Evolutionary conservation across 2,888 invertebrate genomes (phyloP).

Genomic region (Cerceris ruficornis): DNA sequence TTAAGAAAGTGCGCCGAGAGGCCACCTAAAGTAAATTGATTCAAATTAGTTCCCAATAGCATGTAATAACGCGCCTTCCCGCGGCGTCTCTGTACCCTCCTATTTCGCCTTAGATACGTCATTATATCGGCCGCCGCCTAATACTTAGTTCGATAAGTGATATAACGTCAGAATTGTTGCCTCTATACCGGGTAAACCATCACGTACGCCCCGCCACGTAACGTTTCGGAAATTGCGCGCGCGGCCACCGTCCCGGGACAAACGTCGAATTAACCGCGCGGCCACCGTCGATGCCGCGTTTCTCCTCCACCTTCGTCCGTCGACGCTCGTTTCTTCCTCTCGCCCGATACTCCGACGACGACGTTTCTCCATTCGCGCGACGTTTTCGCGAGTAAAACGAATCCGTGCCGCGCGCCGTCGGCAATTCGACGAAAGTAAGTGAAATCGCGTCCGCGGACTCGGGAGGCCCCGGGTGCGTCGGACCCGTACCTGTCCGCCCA

Average conservation of each 20-base stretch:
- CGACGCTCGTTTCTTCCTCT: background rate
- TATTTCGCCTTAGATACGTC: conserved; percentile 73
- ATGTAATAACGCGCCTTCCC: conserved; percentile 76
- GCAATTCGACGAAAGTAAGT: too few species aligned
- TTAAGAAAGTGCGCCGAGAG: conserved; percentile 66
- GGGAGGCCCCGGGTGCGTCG: too few species aligned
- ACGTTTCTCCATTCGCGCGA: background rate
- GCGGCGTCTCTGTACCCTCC: conserved; percentile 67
- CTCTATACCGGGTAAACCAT: conserved; percentile 70
- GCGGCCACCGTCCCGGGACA: conserved; percentile 33
- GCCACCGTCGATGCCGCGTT: conserved; percentile 15
- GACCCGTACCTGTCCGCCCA: too few species aligned
- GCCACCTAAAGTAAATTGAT: conserved; percentile 79
- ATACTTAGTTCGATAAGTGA: conserved; percentile 81
- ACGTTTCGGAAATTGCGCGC: conserved; percentile 51
- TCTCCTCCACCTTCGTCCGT: conserved; percentile 26
- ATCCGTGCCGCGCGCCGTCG: too few species aligned
- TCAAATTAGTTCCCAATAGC: conserved; percentile 81
- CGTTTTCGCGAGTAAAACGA: too few species aligned
- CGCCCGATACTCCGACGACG: background rate
- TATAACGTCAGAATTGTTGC: conserved; percentile 77
- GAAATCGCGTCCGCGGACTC: too few species aligned
- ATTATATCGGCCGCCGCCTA: conserved; percentile 80
- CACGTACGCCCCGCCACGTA: conserved; percentile 70
- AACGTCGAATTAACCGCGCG: conserved; percentile 54